These are phyloP conservation scores for Toxonevra muliebris DNA, from an alignment of 2,888 invertebrate genomes.

Conservation along the genomic window DNA sequence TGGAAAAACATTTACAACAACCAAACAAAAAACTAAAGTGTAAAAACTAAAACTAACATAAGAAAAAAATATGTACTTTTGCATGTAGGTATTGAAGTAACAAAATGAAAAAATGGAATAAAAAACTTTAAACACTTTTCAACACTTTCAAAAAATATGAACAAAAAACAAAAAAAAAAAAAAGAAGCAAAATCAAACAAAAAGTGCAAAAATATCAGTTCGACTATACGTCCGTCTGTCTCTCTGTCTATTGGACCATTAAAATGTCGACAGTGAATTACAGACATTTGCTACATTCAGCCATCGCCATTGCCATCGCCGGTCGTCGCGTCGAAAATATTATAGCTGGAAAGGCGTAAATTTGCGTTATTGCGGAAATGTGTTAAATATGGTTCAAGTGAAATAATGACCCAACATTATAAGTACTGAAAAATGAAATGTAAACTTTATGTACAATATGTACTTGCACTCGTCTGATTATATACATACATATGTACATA, in stretches of 20 bases:
- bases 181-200: not conserved
- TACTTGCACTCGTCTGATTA: too few relatives aligned
- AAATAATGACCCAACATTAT: not conserved
- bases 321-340: not conserved
- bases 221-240: not conserved
- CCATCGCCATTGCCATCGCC: not conserved
- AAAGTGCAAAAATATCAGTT: slow-evolving; percentile 12
- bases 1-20: too few relatives aligned
- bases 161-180: too few relatives aligned
- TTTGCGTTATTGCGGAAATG: slow-evolving; percentile 22
- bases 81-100: too few relatives aligned
- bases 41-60: too few relatives aligned
- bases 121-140: not conserved
- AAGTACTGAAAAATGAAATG: too few relatives aligned
- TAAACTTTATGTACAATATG: too few relatives aligned
- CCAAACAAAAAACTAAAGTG: too few relatives aligned
- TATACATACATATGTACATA: too few relatives aligned
- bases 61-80: too few relatives aligned
- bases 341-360: slow-evolving; percentile 11
- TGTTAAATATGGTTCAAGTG: slow-evolving; percentile 14
- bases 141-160: slow-evolving; percentile 4
- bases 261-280: slow-evolving; percentile 24
- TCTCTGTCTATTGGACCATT: not conserved
- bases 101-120: too few relatives aligned
- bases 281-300: slow-evolving; percentile 16